Conservation (phyloP, 2,113 vertebrate species). For the Ia io region DNA sequence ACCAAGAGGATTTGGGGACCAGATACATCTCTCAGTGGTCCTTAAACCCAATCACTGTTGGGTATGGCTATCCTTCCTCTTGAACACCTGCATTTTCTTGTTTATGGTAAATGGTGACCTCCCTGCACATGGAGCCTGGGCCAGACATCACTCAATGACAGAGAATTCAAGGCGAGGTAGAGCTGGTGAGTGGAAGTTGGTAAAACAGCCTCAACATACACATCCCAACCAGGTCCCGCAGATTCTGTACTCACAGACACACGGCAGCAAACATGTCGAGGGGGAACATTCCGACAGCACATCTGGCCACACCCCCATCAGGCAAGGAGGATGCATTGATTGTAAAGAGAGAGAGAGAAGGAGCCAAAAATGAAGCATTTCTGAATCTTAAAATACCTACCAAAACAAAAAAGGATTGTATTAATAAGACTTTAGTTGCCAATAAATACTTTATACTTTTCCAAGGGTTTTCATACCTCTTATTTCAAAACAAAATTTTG, state of each 20-base stretch:
- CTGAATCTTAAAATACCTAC: constrained; percentile 83
- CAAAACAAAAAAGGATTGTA: neutral
- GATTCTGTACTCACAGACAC: constrained; percentile 84
- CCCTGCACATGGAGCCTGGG: neutral
- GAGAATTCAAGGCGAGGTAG: neutral
- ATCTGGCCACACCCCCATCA: constrained; percentile 37
- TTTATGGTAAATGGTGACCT: neutral
- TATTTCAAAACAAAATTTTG: neutral
- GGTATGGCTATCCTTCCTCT: neutral
- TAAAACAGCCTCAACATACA: too few relatives aligned
- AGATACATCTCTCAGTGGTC: neutral
- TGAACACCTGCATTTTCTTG: neutral
- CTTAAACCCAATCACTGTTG: neutral
- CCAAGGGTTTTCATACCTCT: neutral
- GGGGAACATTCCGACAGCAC: constrained; percentile 40
- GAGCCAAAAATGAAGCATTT: constrained; percentile 80
- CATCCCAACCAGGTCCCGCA: fast-evolving
- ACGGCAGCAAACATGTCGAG: constrained; percentile 76
- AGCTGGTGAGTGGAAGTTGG: neutral
- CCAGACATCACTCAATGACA: neutral
- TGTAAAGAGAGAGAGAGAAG: constrained; percentile 81
- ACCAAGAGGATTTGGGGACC: neutral
- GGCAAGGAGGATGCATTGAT: constrained; percentile 70
- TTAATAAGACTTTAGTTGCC: neutral
- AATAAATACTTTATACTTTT: neutral